Base-by-base conservation (phyloP, 1,140 invertebrate species). In the Myzus persicae region DNA sequence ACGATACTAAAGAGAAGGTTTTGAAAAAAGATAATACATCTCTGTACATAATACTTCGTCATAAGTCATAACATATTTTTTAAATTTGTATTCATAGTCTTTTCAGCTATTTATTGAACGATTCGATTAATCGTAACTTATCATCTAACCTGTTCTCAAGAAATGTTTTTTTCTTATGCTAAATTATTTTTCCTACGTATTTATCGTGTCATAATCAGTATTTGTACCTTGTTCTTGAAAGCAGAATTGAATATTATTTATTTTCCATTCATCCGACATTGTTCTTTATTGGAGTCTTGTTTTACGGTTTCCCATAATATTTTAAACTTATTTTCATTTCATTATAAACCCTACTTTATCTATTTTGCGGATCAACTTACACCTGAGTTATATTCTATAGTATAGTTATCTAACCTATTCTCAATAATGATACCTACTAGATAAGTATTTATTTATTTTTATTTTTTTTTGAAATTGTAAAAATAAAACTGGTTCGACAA, bases 171-270 rank as follows among this genome's bases (percentile, higher is more conserved):
- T 59, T 90, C 51, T 90, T 67, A 90, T 42, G 89, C 89, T 90
- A 90, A 90, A 90, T 90, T 42, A 67, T 90, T 90, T 67, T 90
- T 67, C 54, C 18, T 59, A 67, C 54, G 40, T 26, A 67, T 67
- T 90, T 90, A 90, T 90, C 89, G 38, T 42, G 26, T 46, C 88
- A 36, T 67, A 90, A 90, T 90, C 89, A 67, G 89, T 67, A 67
- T 67, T 44, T 67, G 40, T 90, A 42, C 40, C 89, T 51, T 89
- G 88, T 89, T 89, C 89, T 90, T 90, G 89, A 90, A 90, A 90
- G 67, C 24, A 67, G 51, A 90, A 90, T 90, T n/a, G 54, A 90
- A 90, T 90, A 67, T 90, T 90, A 90, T 90, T 90, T 90, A 90
- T 90, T 90, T 67, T 90, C 89, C 89, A 59, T 67, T 59, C 89